Evolutionary conservation across 1,140 invertebrate genomes (phyloP), one percentile per base, ranked within the genome.

Genomic region (Planococcus citri): DNA sequence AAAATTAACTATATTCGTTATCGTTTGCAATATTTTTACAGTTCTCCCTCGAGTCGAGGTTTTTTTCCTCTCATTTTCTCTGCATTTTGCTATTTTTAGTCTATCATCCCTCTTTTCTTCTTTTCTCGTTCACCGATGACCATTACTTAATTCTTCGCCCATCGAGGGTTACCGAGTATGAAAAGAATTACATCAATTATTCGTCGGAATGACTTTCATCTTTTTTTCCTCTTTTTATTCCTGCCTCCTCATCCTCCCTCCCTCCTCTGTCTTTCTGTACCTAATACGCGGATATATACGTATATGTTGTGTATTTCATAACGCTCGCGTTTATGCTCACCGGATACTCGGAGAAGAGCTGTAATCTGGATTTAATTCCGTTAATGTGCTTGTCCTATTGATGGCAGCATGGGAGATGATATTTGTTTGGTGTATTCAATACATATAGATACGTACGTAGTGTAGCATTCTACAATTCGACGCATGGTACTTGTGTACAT

Each of bases 101-200:
- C 4, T 20, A 51, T 51, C 41, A 51, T 51, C 41, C 41, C 41
- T 51, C 41, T 51, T 51, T 51, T 51, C 41, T 51, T 51, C 41
- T 51, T 51, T 51, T 51, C 17, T 20, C 41, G 41, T 51, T 51
- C 41, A 51, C 41, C 6, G 41, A 51, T 51, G 41, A 51, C 41
- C 41, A 51, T 51, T 51, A 51, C 41, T 51, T 51, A 51, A 51
- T 51, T 51, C 41, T 51, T 51, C 17, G 33, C 6, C 41, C 4
- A 51, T 3, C 41, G 41, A 51, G 41, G 41, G 41, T 51, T 51
- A 51, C 12, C 3, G 29, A 33, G 41, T 51, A 51, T 51, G 41
- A 51, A 51, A 51, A 51, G 41, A 51, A 51, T 51, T 51, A 51
- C 41, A 51, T 51, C 41, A 51, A 51, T 51, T 51, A 51, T 51